Base-by-base conservation (phyloP, 2,888 invertebrate genomes). In the Neoaliturus tenellus region DNA sequence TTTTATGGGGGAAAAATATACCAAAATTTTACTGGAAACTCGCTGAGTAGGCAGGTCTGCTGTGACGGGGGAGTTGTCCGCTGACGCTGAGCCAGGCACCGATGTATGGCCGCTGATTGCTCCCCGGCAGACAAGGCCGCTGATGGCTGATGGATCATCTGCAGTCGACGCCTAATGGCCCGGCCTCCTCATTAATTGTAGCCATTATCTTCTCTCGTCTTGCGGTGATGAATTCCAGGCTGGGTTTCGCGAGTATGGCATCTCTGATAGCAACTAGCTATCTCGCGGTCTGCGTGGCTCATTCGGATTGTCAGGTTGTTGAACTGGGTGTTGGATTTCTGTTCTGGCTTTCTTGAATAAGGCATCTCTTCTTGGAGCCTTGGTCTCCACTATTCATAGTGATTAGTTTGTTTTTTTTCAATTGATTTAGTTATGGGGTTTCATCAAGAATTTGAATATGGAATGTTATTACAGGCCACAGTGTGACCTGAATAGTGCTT, bases 181-280 rank as follows among this genome's bases (percentile, higher is more conserved):
- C 69, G 20, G 69, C 69, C 69, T 39, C 35, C 69, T 69, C 69
- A 69, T 69, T 69, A 69, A 69, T 69, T 69, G 69, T 69, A 69
- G 62, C 69, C 69, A 69, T 69, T 69, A 69, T 69, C 69, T 39
- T 69, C 39, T 69, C 69, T 2, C n/a, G 31, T 58, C 10, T 14
- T 67, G 58, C 39, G 5, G 39, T 69, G 69, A 69, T 69, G 69
- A 23, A 69, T 69, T 69, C 67, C n/a, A 67, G 67, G n/a, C n/a
- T n/a, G n/a, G 20, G 12, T 67, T 17, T 58, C 67, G 6, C 28
- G 39, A 35, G 2, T 17, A 69, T 39, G 69, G 69, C 39, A 69
- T 69, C 35, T 39, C 62, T 62, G 62, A 62, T 62, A 62, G 28
- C 31, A 31, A 17, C 51, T 17, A 14, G 28, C 62, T 62, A 25